Evolutionary conservation across 2,113 vertebrate species (phyloP), one percentile per base, ranked within the genome.

Genomic region (Salvelinus namaycush): DNA sequence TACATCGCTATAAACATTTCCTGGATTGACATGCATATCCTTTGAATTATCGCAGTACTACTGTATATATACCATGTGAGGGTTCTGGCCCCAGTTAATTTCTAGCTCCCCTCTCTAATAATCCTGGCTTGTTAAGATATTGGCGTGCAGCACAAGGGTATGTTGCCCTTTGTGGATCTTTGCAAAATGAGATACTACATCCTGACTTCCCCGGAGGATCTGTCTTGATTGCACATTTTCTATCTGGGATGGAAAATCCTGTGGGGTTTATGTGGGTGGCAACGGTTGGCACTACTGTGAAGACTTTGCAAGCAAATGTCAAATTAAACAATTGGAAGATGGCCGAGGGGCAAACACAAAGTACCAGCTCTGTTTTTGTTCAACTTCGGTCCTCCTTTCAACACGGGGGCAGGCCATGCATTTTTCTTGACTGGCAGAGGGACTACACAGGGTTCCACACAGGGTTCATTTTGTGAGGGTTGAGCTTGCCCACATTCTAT

Each of bases 161-260:
- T 18, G 51, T 79, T 75, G 73, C 76, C 75, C 77, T 79, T 31
- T 64, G 12, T 71, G 69, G 72, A 86, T 68, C 65, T 83, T 82
- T 74, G 59, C 79, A 79, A 82, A 78, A 72, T 54, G n/a, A 83
- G 74, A 60, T 22, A 65, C 75, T 68, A 57, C 75, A 57, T 78
- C 79, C 81, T 67, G 57, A 26, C 65, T 74, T 84, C 48, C 18
- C 81, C 65, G 2, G 16, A 77, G 77, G 78, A 76, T 66, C 5
- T 29, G 26, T 81, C 79, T 87, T 89, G 86, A 91, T 89, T 90
- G 81, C 81, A 44, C 86, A 79, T 82, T 87, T 89, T 83, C 68
- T 83, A 82, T 83, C 80, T 82, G 39, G 24, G 69, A 88, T 84
- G 85, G 87, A 91, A 91, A 89, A 80, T 83, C 81, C 83, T 86